Evolutionary conservation across 2,797 vertebrate species (phyloP), one percentile per base, ranked within the genome.

Genomic region (Poecilia wingei): DNA sequence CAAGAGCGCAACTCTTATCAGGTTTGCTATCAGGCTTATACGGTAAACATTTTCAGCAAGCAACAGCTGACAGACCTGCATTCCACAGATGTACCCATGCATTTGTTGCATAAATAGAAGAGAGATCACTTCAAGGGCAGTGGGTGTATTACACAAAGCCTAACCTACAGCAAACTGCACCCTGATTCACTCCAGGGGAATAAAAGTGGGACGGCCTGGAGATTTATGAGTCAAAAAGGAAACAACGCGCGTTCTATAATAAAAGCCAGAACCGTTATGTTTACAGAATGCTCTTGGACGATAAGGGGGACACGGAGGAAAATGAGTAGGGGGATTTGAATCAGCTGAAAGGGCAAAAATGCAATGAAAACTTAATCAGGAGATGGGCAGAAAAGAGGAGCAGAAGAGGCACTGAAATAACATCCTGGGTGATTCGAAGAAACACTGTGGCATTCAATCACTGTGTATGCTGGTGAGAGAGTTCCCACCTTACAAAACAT

Each of bases 351-450:
- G 68, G 79, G 80, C 47, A 87, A 83, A 86, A 87, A 72, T 73
- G 84, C 71, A 88, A 80, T 87, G 75, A 82, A 89, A 84, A 84
- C 89, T 93, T 89, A 85, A 92, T 87, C 88, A 86, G 81, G 66
- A 83, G 64, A 45, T 13, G 31, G 64, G 76, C 71, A 76, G 39
- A 41, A 72, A 75, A 83, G 75, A 46, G 41, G 68, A 83, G 83
- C 61, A 76, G 84, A 84, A 81, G 75, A 75, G 85, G 86, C 80
- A 86, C 31, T 36, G 51, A 85, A 86, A 89, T 49, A 84, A 46
- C 7, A 82, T 83, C 88, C 85, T 18, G 74, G 79, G 80, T 86
- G 80, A 88, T 88, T 78, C 82, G 70, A 66, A 78, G 80, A 84
- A 88, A 88, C 49, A 49, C 33, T 6, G 36, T 13, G 31, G 31